Percentiles rank a stretch among this genome's conserved stretches.
Evolutionary conservation across 2,797 vertebrate genomes (phyloP).

Genomic region (Aselliscus stoliczkanus): DNA sequence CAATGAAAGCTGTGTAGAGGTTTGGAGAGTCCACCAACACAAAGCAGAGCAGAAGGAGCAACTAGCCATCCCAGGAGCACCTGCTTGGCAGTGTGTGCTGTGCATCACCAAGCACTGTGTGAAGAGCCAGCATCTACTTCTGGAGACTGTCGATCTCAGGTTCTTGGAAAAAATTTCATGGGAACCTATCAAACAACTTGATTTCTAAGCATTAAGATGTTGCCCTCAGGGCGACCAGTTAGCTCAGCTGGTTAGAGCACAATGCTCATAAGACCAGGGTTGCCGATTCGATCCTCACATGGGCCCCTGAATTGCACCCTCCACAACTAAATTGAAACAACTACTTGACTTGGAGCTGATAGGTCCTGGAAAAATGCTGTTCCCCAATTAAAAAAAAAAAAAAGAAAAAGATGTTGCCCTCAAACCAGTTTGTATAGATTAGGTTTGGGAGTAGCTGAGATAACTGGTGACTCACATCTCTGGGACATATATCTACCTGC

Average conservation of each 20-base stretch:
- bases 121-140: neutral
- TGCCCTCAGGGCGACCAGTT: neutral
- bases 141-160: neutral
- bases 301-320: too few relatives aligned
- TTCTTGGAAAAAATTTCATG: neutral
- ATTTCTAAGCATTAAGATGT: neutral
- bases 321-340: too few relatives aligned
- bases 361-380: too few relatives aligned
- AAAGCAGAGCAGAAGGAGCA: neutral
- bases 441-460: neutral
- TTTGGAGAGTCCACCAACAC: neutral
- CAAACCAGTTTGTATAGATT: neutral
- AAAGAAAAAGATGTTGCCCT: neutral
- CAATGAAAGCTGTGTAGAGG: neutral
- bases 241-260: too few relatives aligned
- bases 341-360: too few relatives aligned
- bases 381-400: too few relatives aligned
- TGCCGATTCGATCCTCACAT: too few relatives aligned
- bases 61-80: neutral
- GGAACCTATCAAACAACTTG: neutral
- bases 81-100: neutral
- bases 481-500: too few relatives aligned
- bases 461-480: neutral
- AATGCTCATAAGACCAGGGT: too few relatives aligned
- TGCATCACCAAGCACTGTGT: accelerated